Base-by-base conservation (phyloP, 2,888 invertebrate species). In the Apodemia zela region DNA sequence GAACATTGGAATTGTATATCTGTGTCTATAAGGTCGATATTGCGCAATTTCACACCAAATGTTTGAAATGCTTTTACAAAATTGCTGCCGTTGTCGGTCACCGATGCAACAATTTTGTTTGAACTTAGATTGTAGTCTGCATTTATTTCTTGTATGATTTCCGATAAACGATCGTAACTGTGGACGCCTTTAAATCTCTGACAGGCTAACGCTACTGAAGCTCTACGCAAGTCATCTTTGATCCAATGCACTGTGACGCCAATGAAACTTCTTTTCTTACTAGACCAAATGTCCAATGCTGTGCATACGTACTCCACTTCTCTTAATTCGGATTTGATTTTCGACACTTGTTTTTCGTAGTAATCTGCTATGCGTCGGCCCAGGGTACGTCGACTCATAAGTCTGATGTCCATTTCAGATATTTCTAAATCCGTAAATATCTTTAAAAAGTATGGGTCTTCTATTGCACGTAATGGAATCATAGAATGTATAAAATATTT, bases 161-260 rank as follows among this genome's bases (percentile, higher is more conserved):
- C 49, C 13, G 63, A 49, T 64, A 66, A 25, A 18, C 66, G 57
- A 49, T 70, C 67, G 38, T 67, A 68, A 47, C 67, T 68, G 60
- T 67, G 66, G 51, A 35, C 38, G 54, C 66, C 66, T 65, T 47
- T 65, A 59, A 67, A 67, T 35, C 67, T 33, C 38, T 59, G 59
- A 59, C 59, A 59, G 18, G 59, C 59, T 38, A 38, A 59, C 59
- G 38, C 62, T 49, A 65, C 69, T 67, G 71, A 71, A 58, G 45
- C 59, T 60, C 68, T 64, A 29, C 60, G 60, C 51, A 69, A 57
- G 60, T 67, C 66, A 58, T 63, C 60, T 65, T 51, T 66, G 38
- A 69, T 68, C 71, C 71, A 71, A 62, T 67, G 69, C 49, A 59
- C 68, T 65, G 66, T 69, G 13, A 70, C 65, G 15, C 67, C 68